Base-by-base conservation (phyloP, 2,888 invertebrate species). In the Platerodrilus igneus region DNA sequence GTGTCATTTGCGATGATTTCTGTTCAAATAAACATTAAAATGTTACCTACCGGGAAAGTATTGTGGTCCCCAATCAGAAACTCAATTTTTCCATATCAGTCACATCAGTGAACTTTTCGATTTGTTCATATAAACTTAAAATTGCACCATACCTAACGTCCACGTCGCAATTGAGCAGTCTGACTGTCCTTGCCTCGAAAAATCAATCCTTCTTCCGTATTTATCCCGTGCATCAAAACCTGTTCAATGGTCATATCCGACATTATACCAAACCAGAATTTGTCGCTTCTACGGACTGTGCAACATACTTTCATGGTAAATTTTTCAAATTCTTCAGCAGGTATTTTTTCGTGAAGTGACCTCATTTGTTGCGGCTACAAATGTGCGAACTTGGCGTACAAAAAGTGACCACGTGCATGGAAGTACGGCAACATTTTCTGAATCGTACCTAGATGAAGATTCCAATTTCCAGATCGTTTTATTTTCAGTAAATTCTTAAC, bases 161-260 rank as follows among this genome's bases (percentile, higher is more conserved):
- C 26, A 26, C 5, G 8, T 11, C 8, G 3, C 9, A 8, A 26
- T 8, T 8, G 11, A 9, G 21, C 37, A 22, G 11, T 37, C 37
- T 8, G 21, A 15, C 3, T 37, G 8, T 20, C 29, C 7, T 29
- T 3, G 4, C 34, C 34, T 13, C 16, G 34, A 25, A n/a, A 9
- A 25, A 25, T 25, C 9, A 36, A 14, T 7, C 28, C 28, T 28
- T 15, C 22, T 14, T 13, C 9, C 3, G 22, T 19, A 9, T 33
- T 33, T 23, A 23, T 33, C 4, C 22, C 9, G 14, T 11, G 8
- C 33, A 33, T 23, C 8, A 33, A 8, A 4, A 15, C n/a, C 16
- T 33, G 33, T 36, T 65, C 62, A 32, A 62, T 62, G 4, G 49
- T 56, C 53, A 54, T 52, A 42, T 61, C 58, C 4, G 53, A 39